Percentiles rank a stretch among this genome's conserved stretches.
Conservation (phyloP, 2,797 vertebrate species). For the Brotula barbata region DNA sequence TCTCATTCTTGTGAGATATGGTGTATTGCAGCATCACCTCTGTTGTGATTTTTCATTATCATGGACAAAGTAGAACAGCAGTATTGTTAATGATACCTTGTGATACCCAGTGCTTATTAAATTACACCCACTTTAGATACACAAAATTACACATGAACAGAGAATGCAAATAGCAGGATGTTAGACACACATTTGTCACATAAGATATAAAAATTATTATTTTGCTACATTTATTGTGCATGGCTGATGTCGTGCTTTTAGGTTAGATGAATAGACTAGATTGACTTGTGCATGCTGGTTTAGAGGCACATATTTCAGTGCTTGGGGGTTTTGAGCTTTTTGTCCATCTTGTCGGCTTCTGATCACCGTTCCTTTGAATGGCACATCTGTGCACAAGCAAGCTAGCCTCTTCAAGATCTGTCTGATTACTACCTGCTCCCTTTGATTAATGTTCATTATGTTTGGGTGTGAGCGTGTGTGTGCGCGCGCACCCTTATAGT, state of each 20-base stretch:
- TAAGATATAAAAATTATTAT: background rate
- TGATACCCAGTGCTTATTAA: too few relatives aligned
- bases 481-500: slow-evolving; percentile 28
- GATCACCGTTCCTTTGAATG: slow-evolving; percentile 54
- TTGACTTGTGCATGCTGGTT: slow-evolving; percentile 11
- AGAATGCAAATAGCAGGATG: slow-evolving; percentile 1
- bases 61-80: background rate
- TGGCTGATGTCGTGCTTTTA: slow-evolving; percentile 15
- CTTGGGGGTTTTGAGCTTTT: slow-evolving; percentile 43
- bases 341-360: slow-evolving; percentile 48
- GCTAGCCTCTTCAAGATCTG: slow-evolving; percentile 53
- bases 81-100: too few relatives aligned
- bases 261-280: slow-evolving; percentile 10
- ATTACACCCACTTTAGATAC: too few relatives aligned
- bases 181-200: slow-evolving; percentile 1
- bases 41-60: too few relatives aligned
- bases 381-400: slow-evolving; percentile 63
- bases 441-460: slow-evolving; percentile 70
- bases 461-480: slow-evolving; percentile 23
- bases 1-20: too few relatives aligned
- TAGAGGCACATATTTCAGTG: slow-evolving; percentile 20
- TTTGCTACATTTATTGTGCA: slow-evolving; percentile 7
- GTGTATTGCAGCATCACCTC: too few relatives aligned
- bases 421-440: slow-evolving; percentile 71
- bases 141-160: slow-evolving; percentile 3